These are phyloP conservation scores for Papilio protenor DNA, from an alignment of 2,888 invertebrate species.

Conservation along the genomic window DNA sequence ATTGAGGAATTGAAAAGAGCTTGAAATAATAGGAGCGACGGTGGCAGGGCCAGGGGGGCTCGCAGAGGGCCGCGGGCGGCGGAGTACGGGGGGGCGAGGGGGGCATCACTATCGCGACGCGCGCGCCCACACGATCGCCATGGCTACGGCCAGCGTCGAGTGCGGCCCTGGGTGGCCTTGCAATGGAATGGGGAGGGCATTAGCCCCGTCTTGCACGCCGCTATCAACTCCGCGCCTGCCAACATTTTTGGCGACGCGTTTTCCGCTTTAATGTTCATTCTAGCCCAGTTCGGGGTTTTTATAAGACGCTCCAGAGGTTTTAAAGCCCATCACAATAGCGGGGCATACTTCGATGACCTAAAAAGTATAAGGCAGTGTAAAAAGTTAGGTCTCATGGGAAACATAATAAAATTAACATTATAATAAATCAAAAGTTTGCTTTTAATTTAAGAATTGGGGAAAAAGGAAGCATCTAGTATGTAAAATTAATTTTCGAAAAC, in stretches of 20 bases:
- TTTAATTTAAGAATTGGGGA: not conserved
- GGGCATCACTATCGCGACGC: constrained; percentile 79
- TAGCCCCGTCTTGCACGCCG: constrained; percentile 78
- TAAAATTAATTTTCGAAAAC: not conserved
- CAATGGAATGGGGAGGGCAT: constrained; percentile 84
- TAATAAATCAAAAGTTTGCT: constrained; percentile 1
- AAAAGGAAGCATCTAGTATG: not conserved
- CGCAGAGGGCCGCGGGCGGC: constrained; percentile 69
- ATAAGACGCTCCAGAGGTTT: constrained; percentile 42
- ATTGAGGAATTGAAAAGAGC: constrained; percentile 81
- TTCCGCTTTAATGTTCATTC: constrained; percentile 62
- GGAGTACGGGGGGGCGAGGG: constrained; percentile 62
- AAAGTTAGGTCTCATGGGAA: not conserved
- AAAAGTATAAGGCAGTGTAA: constrained; percentile 17
- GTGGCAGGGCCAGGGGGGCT: constrained; percentile 53
- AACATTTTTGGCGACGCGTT: constrained; percentile 71
- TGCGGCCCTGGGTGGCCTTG: constrained; percentile 84
- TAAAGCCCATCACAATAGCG: constrained; percentile 36
- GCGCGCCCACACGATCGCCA: constrained; percentile 74
- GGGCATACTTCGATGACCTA: constrained; percentile 27
- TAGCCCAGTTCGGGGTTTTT: constrained; percentile 49
- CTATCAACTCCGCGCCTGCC: constrained; percentile 78
- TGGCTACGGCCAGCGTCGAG: constrained; percentile 70
- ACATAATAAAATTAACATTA: not conserved
- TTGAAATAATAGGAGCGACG: constrained; percentile 64